Evolutionary conservation across 2,888 invertebrate species (phyloP), one percentile per base, ranked within the genome.

Genomic region (Dorcus parallelipipedus): DNA sequence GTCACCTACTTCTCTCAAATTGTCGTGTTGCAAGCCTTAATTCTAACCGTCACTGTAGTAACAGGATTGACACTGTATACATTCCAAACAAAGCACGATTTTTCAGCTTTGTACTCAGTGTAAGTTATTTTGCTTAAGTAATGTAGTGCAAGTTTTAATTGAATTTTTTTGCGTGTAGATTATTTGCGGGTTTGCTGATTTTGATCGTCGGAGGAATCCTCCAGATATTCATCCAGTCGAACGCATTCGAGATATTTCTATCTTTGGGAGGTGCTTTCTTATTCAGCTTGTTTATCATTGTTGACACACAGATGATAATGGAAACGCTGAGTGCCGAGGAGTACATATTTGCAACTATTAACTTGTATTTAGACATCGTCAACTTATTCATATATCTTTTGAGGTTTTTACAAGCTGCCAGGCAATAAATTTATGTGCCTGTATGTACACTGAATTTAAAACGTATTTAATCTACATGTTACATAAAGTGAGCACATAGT

Each of bases 261-360:
- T 86, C 90, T 0, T 80, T 90, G 64, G 86, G 84, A 4, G 93
- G 93, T 4, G 88, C 89, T 0, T 76, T 88, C 5, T 72, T 94
- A 48, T 94, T 94, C 79, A 88, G 88, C 40, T 79, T 92, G 45
- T 93, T 93, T 80, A 88, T 94, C 47, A 84, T 94, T 65, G 90
- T 87, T 72, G 95, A 95, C 78, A 91, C 93, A 0, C 91, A 93
- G 74, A 84, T 90, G 80, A 84, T 93, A 79, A 91, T 93, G 91
- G 84, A 86, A 64, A 85, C 83, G 3, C 79, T 91, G 52, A 91
- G 91, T 0, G 87, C 93, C 0, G 93, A 95, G 75, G 94, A 95
- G 73, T 95, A 95, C 77, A 92, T 95, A 67, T 78, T 91, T 51
- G 93, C 92, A 2, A 89, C 93, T 0, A 90, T 94, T 73, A 91